Evolutionary conservation across 1,140 invertebrate genomes (phyloP), one percentile per base, ranked within the genome.

Genomic region (Sitobion miscanthi): DNA sequence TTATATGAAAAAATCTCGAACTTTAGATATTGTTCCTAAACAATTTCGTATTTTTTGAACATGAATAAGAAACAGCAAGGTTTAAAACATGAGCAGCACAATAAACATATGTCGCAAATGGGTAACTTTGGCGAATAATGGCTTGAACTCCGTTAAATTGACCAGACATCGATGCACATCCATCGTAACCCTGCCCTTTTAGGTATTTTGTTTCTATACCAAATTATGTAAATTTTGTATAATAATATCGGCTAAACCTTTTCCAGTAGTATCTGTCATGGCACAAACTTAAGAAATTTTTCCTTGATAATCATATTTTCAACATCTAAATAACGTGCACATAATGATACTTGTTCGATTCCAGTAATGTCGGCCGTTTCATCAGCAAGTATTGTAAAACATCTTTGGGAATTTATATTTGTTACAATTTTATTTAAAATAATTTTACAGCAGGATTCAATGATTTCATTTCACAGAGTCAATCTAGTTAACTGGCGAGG

Each of bases 161-260:
- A 45, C 45, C 45, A 45, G 45, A 45, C 45, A 45, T 45, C 0
- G 86, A 87, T 20, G 94, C 94, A 90, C 95, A 94, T n/a, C 95
- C 94, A 94, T 95, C 94, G 85, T 95, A 95, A 54, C 94, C 94
- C 94, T 95, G 94, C 54, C 94, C 94, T 89, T 45, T 47, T 54
- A 89, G 45, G 52, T 94, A 94, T 62, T 85, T 90, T 93, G 94
- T 94, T 86, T 94, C 94, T 93, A 95, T 93, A 82, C 77, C 77
- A 52, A 94, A 93, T n/a, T 38, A 54, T 94, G 42, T 42, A 94
- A 91, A 42, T 42, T 62, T 62, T 69, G 35, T 54, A 90, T 54
- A 90, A 94, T 94, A 23, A 94, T 92, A 45, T 92, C 93, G 6
- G 94, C 93, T 52, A 94, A 57, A 57, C 94, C 94, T 94, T 93